Percentiles rank a stretch among this genome's conserved stretches.
Evolutionary conservation across 2,113 vertebrate genomes (phyloP).

Genomic region (Ceyx margarethae): DNA sequence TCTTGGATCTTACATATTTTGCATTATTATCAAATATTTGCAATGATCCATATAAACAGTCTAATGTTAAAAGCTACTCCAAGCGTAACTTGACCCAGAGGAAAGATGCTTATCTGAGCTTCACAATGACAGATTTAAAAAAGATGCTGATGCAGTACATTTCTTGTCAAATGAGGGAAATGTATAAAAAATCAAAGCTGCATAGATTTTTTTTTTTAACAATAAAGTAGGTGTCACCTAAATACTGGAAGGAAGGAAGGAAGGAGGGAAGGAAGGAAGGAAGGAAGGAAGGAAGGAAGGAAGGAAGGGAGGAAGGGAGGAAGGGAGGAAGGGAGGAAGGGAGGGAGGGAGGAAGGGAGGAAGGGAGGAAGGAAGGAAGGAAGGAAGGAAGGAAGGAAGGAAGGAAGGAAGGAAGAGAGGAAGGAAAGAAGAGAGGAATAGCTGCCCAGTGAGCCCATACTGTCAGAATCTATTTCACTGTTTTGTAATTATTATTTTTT

Average conservation of each 20-base stretch:
- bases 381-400: background rate
- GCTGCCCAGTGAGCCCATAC: background rate
- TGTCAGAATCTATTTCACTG: slow-evolving; percentile 35
- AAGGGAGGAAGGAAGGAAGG: background rate
- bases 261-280: background rate
- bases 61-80: slow-evolving; percentile 66
- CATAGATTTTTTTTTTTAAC: background rate
- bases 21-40: slow-evolving; percentile 74
- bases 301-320: background rate
- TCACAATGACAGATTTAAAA: slow-evolving; percentile 43
- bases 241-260: background rate
- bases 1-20: slow-evolving; percentile 62
- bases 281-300: background rate
- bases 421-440: background rate
- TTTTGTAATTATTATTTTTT: slow-evolving; percentile 41
- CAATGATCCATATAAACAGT: slow-evolving; percentile 62
- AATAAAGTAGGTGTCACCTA: background rate
- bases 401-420: background rate
- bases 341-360: background rate
- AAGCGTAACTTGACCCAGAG: slow-evolving; percentile 67
- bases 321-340: background rate
- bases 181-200: background rate
- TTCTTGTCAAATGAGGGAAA: background rate
- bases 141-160: background rate
- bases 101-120: slow-evolving; percentile 65